Evolutionary conservation across 2,888 invertebrate genomes (phyloP).

Genomic region (Xestia rhomboidea): DNA sequence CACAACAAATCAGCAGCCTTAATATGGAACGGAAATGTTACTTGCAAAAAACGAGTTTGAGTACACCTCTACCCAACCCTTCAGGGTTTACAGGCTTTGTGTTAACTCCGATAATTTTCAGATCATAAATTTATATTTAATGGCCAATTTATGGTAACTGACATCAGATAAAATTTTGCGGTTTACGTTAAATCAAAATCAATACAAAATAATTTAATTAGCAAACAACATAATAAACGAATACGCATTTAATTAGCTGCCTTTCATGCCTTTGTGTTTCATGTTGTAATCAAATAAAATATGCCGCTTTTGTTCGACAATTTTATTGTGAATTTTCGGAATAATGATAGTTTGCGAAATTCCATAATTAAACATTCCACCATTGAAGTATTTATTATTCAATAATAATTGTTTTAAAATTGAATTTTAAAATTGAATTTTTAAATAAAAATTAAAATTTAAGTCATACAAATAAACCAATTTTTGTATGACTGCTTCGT

Average conservation of each 20-base stretch:
- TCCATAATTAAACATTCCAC: slow-evolving; percentile 11
- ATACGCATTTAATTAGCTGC: slow-evolving; percentile 3
- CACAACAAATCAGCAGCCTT: too few species aligned
- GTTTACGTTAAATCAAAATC: slow-evolving; percentile 10
- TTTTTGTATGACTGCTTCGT: not conserved
- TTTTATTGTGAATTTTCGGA: not conserved
- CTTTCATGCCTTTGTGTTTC: not conserved
- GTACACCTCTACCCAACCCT: not conserved
- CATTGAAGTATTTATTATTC: not conserved
- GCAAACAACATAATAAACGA: not conserved
- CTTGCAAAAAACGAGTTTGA: too few species aligned
- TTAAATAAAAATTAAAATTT: too few species aligned
- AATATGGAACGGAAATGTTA: too few species aligned
- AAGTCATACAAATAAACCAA: too few species aligned
- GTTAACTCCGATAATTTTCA: not conserved
- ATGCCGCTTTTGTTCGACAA: slow-evolving; percentile 12
- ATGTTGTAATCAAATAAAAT: slow-evolving; percentile 17
- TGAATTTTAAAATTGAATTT: too few species aligned
- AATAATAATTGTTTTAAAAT: slow-evolving; percentile 4
- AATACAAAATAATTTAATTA: slow-evolving; percentile 18
- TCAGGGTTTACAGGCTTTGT: not conserved
- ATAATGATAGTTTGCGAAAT: not conserved
- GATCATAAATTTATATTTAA: too few species aligned
- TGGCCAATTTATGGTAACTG: not conserved
- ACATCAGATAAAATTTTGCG: not conserved